Percentiles rank a stretch among this genome's conserved stretches.
phyloP scores from a whole-genome alignment of 30 jellyfish, hydroid and myxozoan species.

The Hydractinia symbiolongicarpus region DNA sequence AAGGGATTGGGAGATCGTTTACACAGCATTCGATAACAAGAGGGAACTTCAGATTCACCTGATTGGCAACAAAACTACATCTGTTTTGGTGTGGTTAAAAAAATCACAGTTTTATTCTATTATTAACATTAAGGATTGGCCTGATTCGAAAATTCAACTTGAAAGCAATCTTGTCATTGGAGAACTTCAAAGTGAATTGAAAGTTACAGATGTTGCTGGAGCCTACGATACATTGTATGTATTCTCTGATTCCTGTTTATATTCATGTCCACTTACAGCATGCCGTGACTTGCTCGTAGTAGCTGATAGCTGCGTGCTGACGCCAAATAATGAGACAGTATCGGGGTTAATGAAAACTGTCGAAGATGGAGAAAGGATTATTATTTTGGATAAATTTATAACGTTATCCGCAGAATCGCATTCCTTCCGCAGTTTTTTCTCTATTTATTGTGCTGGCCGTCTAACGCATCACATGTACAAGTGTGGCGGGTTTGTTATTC shows the following conservation, averaged over 20 bases:
- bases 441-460: constrained; percentile 76
- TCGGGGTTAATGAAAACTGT: constrained; percentile 74
- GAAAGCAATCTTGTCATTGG: constrained; percentile 90
- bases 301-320: constrained; percentile 85
- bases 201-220: constrained; percentile 77
- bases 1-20: constrained; percentile 69
- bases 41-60: constrained; percentile 60
- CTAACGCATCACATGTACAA: constrained; percentile 65
- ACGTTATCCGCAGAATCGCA: constrained; percentile 69
- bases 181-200: constrained; percentile 71
- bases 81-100: constrained; percentile 85
- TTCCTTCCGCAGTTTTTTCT: constrained; percentile 73
- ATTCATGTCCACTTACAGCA: constrained; percentile 69
- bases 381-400: constrained; percentile 64
- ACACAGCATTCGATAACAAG: constrained; percentile 75
- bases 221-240: constrained; percentile 72
- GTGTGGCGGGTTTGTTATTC: constrained; percentile 89
- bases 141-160: constrained; percentile 56
- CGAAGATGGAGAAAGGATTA: constrained; percentile 79
- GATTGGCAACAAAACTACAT: constrained; percentile 66
- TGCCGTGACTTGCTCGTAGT: constrained; percentile 86
- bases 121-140: constrained; percentile 74
- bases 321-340: constrained; percentile 90
- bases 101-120: constrained; percentile 75
- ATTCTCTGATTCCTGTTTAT: constrained; percentile 86